phyloP scores from a whole-genome alignment of 2,888 invertebrate species.

The Tachystola acroxantha region DNA sequence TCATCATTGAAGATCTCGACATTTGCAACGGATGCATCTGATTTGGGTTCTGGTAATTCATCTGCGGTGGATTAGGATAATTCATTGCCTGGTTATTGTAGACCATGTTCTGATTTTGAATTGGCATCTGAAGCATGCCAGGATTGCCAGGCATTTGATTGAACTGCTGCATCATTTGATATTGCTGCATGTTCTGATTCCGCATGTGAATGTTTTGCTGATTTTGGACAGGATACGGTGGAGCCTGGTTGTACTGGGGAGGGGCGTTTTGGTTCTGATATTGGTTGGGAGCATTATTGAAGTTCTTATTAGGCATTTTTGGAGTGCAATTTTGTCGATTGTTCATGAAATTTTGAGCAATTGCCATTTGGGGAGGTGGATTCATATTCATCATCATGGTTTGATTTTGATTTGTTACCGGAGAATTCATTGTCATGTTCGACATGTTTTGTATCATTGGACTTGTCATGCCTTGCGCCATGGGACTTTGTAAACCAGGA shows the following conservation, averaged over 20 bases:
- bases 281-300: constrained; percentile 50
- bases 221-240: constrained; percentile 52
- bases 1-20: constrained; percentile 69
- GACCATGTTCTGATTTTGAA: constrained; percentile 44
- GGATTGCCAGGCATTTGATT: constrained; percentile 20
- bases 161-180: constrained; percentile 59
- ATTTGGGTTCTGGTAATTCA: constrained; percentile 50
- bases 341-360: constrained; percentile 40
- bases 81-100: constrained; percentile 55
- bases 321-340: constrained; percentile 48
- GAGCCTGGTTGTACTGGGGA: constrained; percentile 38
- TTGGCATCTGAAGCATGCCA: constrained; percentile 37
- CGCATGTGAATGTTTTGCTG: constrained; percentile 44
- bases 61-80: constrained; percentile 39
- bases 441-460: constrained; percentile 66
- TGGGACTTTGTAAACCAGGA: constrained; percentile 61
- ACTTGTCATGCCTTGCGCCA: constrained; percentile 60
- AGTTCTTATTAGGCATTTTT: constrained; percentile 51
- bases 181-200: constrained; percentile 58
- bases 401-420: constrained; percentile 21
- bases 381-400: constrained; percentile 38
- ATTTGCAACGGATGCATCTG: constrained; percentile 63
- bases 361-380: constrained; percentile 21
- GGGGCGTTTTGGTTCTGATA: constrained; percentile 48
- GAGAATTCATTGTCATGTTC: constrained; percentile 56